Base-by-base conservation (phyloP, 2,888 invertebrate species). In the Andrena chrysosceles region DNA sequence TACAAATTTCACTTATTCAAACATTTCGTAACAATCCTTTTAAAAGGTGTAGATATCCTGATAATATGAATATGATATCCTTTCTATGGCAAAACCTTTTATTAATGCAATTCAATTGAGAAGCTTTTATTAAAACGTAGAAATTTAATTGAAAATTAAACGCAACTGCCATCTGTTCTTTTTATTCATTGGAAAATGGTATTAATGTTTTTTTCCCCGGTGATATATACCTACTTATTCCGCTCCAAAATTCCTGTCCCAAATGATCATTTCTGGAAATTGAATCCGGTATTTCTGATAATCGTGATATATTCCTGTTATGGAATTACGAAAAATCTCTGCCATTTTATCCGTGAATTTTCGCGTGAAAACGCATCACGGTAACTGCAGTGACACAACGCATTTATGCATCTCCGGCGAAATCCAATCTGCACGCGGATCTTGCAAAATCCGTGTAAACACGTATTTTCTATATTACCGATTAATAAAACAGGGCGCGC, bases 351-450 rank as follows among this genome's bases (percentile, higher is more conserved):
- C 70, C 49, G 49, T 16, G 23, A 77, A 77, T 66, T 42, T 59
- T 66, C 49, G 29, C 64, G 4, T 8, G 29, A 31, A 23, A 49
- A 60, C 69, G 23, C 13, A 2, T 8, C 1, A 33, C 64, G 33
- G 33, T 33, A 56, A 77, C 20, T 52, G 60, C 64, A 66, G 66
- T 64, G 59, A 49, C 16, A 59, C 76, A 59, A 69, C n/a, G 59
- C 20, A 49, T 64, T 79, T 77, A 54, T 70, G 23, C 49, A 59
- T 66, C 64, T 66, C 70, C 52, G 59, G 64, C 35, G 59, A 64
- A 70, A 80, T 70, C 35, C 79, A 77, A 80, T 80, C 64, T 63
- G 78, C 7, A 54, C 26, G 49, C 3, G 35, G 64, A 23, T 69
- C 56, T 67, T 13, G 62, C 31, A 64, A 77, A 74, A 74, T 64